Conservation (phyloP, 2,113 vertebrate species). For the Dunckerocampus dactyliophorus region DNA sequence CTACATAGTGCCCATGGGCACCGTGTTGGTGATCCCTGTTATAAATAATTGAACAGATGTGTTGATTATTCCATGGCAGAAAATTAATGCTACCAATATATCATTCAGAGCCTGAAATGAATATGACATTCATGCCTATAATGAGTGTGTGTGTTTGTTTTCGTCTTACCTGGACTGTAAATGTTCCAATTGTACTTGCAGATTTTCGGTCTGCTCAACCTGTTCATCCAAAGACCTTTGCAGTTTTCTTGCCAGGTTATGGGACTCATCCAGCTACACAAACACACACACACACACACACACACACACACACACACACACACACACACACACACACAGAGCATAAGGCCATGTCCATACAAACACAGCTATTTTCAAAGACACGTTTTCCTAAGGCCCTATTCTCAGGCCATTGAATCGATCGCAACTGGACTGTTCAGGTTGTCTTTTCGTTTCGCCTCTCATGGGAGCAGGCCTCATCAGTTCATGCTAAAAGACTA, state of each 20-base stretch:
- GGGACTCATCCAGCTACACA: constrained; percentile 68
- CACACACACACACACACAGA: background rate
- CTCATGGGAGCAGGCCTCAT: too few relatives aligned
- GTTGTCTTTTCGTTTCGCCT: too few relatives aligned
- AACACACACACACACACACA: background rate
- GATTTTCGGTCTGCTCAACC: constrained; percentile 85
- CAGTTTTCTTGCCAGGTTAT: constrained; percentile 86
- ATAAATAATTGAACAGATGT: too few relatives aligned
- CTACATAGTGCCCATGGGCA: too few relatives aligned
- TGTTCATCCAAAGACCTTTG: constrained; percentile 90
- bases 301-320: background rate
- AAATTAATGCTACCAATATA: too few relatives aligned
- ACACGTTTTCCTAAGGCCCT: background rate
- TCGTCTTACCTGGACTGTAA: constrained; percentile 81
- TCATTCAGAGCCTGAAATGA: too few relatives aligned
- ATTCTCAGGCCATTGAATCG: too few relatives aligned
- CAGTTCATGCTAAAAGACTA: too few relatives aligned
- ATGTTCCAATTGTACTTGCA: constrained; percentile 88
- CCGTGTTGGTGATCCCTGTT: too few relatives aligned
- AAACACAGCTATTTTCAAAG: background rate
- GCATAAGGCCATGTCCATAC: background rate
- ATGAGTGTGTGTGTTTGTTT: constrained; percentile 2
- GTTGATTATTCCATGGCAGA: too few relatives aligned
- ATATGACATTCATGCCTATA: too few relatives aligned
- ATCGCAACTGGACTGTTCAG: too few relatives aligned